Percentiles rank a stretch among this genome's conserved stretches.
Conservation (phyloP, 2,113 vertebrate genomes). For the Nyctibius bracteatus region DNA sequence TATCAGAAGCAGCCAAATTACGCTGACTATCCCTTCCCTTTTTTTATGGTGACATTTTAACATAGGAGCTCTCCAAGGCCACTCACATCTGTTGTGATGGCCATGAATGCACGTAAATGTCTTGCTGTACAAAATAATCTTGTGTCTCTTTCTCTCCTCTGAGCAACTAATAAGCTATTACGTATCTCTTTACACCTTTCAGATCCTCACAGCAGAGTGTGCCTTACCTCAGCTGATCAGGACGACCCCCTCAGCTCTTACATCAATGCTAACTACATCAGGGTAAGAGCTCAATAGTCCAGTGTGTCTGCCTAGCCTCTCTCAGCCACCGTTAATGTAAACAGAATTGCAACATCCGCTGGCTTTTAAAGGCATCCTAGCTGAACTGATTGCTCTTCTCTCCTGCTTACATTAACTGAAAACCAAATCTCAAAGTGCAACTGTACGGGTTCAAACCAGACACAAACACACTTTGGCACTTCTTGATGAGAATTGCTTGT, state of each 20-base stretch:
- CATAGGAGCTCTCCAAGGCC: neutral
- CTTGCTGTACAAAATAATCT: neutral
- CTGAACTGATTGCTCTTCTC: neutral
- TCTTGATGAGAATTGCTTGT: neutral
- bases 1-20: neutral
- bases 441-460: neutral
- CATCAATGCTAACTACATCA: slow-evolving; percentile 97
- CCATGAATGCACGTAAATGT: neutral
- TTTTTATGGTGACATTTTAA: neutral
- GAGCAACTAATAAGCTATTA: neutral
- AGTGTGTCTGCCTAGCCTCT: neutral
- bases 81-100: neutral
- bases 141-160: neutral
- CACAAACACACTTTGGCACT: neutral
- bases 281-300: slow-evolving; percentile 75
- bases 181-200: slow-evolving; percentile 52
- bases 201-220: slow-evolving; percentile 98
- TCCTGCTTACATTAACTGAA: slow-evolving; percentile 2
- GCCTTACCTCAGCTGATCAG: slow-evolving; percentile 86
- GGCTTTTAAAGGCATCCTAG: neutral
- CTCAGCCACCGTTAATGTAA: neutral
- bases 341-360: neutral
- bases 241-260: slow-evolving; percentile 94
- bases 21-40: neutral
- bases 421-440: neutral